Percentiles rank a stretch among this genome's conserved stretches.
Conservation (phyloP, 2,113 vertebrate genomes). For the Coturnix japonica region DNA sequence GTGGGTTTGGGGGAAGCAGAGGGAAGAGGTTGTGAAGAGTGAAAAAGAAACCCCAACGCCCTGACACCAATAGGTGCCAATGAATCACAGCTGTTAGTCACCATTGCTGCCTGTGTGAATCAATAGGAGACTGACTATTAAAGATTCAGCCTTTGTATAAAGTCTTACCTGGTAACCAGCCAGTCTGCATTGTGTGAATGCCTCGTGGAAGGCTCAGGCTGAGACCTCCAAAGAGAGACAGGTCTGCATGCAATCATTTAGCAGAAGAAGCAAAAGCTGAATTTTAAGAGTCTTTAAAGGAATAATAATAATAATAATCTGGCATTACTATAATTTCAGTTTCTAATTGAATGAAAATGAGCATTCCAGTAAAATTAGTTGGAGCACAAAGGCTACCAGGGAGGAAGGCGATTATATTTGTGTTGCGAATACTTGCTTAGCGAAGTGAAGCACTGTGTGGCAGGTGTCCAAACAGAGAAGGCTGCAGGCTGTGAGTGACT, state of each 20-base stretch:
- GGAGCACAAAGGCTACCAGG: neutral
- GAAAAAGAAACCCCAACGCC: neutral
- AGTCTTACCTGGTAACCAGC: constrained; percentile 26
- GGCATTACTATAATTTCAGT: neutral
- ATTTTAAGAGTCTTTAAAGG: neutral
- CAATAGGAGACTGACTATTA: constrained; percentile 31
- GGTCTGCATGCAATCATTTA: neutral
- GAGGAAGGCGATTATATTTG: constrained; percentile 26
- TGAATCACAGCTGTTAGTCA: constrained; percentile 63
- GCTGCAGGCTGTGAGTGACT: neutral
- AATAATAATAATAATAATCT: neutral
- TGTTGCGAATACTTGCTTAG: constrained; percentile 34
- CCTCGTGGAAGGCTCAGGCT: neutral
- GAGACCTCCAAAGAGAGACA: neutral
- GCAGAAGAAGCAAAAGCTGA: neutral
- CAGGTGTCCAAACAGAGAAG: neutral
- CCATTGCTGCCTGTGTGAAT: constrained; percentile 24
- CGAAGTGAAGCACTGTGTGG: neutral
- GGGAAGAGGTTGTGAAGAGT: constrained; percentile 4
- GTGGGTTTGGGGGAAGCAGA: neutral
- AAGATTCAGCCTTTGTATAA: constrained; percentile 13
- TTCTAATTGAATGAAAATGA: constrained; percentile 16
- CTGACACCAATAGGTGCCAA: neutral
- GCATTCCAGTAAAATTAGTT: neutral
- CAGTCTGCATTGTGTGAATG: neutral